Conservation (phyloP, 2,113 vertebrate genomes). For the Macquaria australasica region DNA sequence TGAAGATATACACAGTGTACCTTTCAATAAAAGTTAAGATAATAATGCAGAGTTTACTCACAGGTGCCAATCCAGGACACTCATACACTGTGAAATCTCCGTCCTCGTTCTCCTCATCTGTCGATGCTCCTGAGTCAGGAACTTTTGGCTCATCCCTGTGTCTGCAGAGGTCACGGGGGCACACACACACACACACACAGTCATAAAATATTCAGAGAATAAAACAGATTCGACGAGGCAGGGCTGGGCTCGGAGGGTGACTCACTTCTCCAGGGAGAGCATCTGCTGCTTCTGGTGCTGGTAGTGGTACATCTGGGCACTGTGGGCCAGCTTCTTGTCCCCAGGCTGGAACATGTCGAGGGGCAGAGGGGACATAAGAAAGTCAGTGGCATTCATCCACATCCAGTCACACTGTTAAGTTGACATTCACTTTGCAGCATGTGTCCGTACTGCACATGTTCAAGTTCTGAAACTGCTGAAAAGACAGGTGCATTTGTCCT, state of each 20-base stretch:
- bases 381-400: not conserved
- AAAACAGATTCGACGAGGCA: not conserved
- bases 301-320: constrained; percentile 96
- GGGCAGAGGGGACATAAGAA: constrained; percentile 4
- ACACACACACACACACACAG: constrained; percentile 4
- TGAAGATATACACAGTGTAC: not conserved
- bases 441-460: constrained; percentile 13
- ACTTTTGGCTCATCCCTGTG: constrained; percentile 90
- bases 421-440: not conserved
- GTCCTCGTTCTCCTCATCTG: constrained; percentile 95
- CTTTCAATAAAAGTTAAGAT: not conserved
- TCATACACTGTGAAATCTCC: constrained; percentile 97
- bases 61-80: constrained; percentile 95
- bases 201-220: constrained; percentile 15
- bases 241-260: constrained; percentile 5
- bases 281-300: constrained; percentile 98
- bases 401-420: not conserved
- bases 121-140: constrained; percentile 87
- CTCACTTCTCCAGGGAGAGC: constrained; percentile 94
- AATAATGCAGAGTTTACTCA: constrained; percentile 74
- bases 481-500: not conserved
- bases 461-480: not conserved
- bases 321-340: constrained; percentile 93
- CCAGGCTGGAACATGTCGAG: constrained; percentile 83
- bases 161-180: constrained; percentile 69